Evolutionary conservation across 2,113 vertebrate genomes (phyloP).

Genomic region (Meriones unguiculatus): DNA sequence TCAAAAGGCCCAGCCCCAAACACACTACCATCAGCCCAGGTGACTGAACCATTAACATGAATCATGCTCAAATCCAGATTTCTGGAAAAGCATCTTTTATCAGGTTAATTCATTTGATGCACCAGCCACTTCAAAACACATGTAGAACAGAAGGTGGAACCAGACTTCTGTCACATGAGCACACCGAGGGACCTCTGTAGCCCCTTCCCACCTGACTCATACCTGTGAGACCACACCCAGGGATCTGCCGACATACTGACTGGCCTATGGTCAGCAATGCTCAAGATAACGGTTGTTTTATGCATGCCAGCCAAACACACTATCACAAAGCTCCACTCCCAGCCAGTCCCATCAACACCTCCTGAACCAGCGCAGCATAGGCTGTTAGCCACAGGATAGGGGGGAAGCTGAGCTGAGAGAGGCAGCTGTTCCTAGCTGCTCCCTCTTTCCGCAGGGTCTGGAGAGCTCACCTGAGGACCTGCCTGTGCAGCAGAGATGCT

Average conservation of each 20-base stretch:
- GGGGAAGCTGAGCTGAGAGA: not conserved
- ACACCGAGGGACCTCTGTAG: not conserved
- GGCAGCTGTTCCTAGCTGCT: not conserved
- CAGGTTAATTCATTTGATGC: not conserved
- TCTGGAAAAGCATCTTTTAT: constrained; percentile 6
- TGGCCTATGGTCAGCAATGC: not conserved
- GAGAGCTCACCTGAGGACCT: constrained; percentile 70
- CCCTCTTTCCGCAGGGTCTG: too few relatives aligned
- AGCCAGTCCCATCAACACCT: not conserved
- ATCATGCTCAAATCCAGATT: not conserved
- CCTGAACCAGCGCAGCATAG: too few relatives aligned
- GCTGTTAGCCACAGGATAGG: too few relatives aligned
- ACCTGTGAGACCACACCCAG: not conserved
- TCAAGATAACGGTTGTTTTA: not conserved
- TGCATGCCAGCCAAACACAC: too few relatives aligned
- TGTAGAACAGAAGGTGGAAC: not conserved
- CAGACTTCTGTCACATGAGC: not conserved
- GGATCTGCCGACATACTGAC: not conserved
- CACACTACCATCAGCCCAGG: not conserved
- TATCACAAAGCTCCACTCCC: not conserved
- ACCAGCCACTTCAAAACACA: not conserved
- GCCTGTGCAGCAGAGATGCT: not conserved
- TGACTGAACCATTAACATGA: not conserved
- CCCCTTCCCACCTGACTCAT: not conserved
- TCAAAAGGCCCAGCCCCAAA: not conserved